A percentile compares a stretch with the other conserved stretches of the same genome.
These are phyloP conservation scores for Antedon bifida DNA, from an alignment of 35 echinoderm and acorn worm genomes.

Conservation along the genomic window DNA sequence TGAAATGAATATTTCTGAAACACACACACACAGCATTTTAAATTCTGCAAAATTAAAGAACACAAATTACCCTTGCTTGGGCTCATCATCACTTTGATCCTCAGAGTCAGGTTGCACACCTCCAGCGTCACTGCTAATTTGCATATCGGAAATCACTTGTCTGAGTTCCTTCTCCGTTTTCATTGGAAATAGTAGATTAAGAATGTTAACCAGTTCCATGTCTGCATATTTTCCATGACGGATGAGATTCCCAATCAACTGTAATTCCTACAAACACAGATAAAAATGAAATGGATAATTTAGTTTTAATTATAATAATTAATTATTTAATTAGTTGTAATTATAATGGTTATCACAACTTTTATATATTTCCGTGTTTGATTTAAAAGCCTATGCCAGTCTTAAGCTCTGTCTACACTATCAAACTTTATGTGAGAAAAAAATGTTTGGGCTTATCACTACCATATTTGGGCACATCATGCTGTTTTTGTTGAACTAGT, in stretches of 20 bases:
- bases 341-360: not conserved
- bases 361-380: too few species aligned
- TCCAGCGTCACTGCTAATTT: not conserved
- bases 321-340: not conserved
- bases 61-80: too few species aligned
- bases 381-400: too few species aligned
- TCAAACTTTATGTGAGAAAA: too few species aligned
- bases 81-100: not conserved
- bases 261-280: slow-evolving; percentile 34
- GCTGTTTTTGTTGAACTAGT: too few species aligned
- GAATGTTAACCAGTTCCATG: slow-evolving; percentile 45
- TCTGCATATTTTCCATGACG: slow-evolving; percentile 49
- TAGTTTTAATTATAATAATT: not conserved
- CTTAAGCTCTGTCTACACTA: too few species aligned
- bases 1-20: too few species aligned
- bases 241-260: slow-evolving; percentile 48
- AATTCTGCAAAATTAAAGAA: too few species aligned
- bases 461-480: too few species aligned
- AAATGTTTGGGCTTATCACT: too few species aligned
- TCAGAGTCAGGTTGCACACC: not conserved
- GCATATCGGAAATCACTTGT: slow-evolving; percentile 30
- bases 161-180: slow-evolving; percentile 39
- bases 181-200: slow-evolving; percentile 50
- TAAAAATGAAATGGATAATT: not conserved
- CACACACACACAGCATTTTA: too few species aligned